These are phyloP conservation scores for Ryuthela nishihirai DNA, from an alignment of 2,888 invertebrate species.

Conservation along the genomic window DNA sequence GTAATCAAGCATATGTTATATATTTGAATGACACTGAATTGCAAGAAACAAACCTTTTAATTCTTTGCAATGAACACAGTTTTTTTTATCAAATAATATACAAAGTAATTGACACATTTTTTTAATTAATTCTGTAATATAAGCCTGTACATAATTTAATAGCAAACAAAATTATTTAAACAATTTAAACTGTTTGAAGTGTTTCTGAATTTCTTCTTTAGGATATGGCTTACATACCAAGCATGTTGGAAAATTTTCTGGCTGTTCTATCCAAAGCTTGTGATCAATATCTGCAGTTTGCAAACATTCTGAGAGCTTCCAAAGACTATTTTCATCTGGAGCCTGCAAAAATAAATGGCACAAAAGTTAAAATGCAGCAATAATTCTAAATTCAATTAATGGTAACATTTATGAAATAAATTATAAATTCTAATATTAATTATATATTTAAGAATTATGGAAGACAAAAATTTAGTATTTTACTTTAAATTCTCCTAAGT, in stretches of 20 bases:
- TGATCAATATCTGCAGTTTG: slow-evolving; percentile 70
- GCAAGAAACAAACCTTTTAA: no score
- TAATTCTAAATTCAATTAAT: neutral
- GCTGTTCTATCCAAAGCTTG: slow-evolving; percentile 95
- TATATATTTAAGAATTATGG: no score
- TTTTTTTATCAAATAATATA: no score
- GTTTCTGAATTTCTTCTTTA: slow-evolving; percentile 75
- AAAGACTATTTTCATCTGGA: slow-evolving; percentile 29
- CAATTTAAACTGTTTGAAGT: slow-evolving; percentile 80
- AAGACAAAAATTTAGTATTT: no score
- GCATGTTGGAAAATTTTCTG: slow-evolving; percentile 93
- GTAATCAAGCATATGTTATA: no score
- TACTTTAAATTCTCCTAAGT: no score
- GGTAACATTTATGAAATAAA: neutral
- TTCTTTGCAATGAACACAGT: no score
- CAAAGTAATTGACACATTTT: no score
- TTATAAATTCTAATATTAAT: no score
- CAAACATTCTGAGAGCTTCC: slow-evolving; percentile 53
- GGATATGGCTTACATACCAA: slow-evolving; percentile 88
- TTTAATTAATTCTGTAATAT: no score
- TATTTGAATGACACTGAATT: no score
- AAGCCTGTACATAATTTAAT: no score
- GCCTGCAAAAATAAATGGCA: slow-evolving; percentile 13
- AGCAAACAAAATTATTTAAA: slow-evolving; percentile 57
- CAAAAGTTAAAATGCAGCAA: neutral